Conservation (phyloP, 2,113 vertebrate genomes). For the Phasianus colchicus region DNA sequence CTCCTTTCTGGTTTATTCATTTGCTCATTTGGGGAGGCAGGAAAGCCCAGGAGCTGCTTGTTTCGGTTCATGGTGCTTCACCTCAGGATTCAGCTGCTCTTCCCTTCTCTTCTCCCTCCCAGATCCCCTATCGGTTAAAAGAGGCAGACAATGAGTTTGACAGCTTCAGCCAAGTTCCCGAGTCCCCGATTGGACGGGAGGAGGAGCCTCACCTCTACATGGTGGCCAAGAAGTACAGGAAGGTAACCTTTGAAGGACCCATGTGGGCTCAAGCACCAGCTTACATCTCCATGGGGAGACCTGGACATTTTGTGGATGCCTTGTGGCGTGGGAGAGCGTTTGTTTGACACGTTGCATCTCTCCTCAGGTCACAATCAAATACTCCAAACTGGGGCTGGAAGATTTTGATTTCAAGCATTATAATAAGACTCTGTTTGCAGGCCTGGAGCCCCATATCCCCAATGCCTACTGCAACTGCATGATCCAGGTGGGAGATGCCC, state of each 20-base stretch:
- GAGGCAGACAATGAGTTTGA: slow-evolving; percentile 93
- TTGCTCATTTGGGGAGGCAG: neutral
- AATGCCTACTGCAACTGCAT: slow-evolving; percentile 99
- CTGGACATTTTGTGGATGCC: rapidly evolving
- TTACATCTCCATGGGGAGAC: rapidly evolving
- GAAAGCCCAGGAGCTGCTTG: neutral
- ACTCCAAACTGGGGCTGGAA: slow-evolving; percentile 96
- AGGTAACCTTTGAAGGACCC: slow-evolving; percentile 76
- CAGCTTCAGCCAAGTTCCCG: slow-evolving; percentile 93
- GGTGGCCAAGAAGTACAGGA: slow-evolving; percentile 97
- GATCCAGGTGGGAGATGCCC: slow-evolving; percentile 87
- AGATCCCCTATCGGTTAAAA: slow-evolving; percentile 96
- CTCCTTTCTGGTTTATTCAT: neutral
- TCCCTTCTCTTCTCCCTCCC: neutral
- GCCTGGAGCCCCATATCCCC: slow-evolving; percentile 98
- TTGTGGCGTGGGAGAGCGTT: rapidly evolving
- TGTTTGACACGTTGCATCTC: rapidly evolving
- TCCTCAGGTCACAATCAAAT: slow-evolving; percentile 96
- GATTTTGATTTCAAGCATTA: slow-evolving; percentile 99
- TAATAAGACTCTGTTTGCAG: slow-evolving; percentile 97
- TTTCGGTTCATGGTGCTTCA: rapidly evolving
- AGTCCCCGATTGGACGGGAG: slow-evolving; percentile 93
- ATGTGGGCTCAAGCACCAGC: rapidly evolving
- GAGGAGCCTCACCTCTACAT: slow-evolving; percentile 95
- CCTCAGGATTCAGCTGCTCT: neutral